Base-by-base conservation (phyloP, 2,888 invertebrate species). In the Bibio marci region DNA sequence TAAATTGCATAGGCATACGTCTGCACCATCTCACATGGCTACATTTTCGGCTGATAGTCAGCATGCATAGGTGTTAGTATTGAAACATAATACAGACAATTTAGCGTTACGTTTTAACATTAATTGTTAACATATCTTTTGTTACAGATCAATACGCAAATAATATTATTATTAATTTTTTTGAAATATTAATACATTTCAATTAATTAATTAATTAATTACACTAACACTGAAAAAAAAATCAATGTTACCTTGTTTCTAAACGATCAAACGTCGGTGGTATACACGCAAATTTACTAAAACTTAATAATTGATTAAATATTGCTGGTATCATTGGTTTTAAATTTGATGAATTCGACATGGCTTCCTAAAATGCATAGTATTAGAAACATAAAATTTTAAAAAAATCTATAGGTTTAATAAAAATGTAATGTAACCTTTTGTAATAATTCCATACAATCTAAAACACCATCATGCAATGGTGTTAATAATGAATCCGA, bases 391-490 rank as follows among this genome's bases (percentile, higher is more conserved):
- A 40, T 32, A 35, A 25, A 34, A 25, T n/a, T n/a, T n/a, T n/a
- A 28, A 38, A 13, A 40, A 22, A 38, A 19, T 27, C 12, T 19
- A 26, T 7, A 44, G 35, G 25, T 25, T 37, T 38, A 44, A 37
- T 38, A 18, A 17, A 44, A 45, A 27, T 37, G 41, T 36, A 26
- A 44, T 22, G 22, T 45, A 50, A 80, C 82, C 69, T 87, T 85
- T 53, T 88, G 85, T 38, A 95, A 69, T 19, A 82, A 72, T 47
- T 91, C 87, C 59, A 94, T 76, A 43, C 87, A 80, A 53, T 87
- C 85, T 18, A 90, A 63, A 31, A 85, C 74, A 36, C 83, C 80
- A 50, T 87, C 86, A 56, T 91, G 88, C 41, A 88, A 64, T 8
- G 83, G 80, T 1, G 82, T 85, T 42, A 86, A 65, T 49, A 82